Evolutionary conservation across 2,113 vertebrate genomes (phyloP).

Genomic region (Aleadryas rufinucha): DNA sequence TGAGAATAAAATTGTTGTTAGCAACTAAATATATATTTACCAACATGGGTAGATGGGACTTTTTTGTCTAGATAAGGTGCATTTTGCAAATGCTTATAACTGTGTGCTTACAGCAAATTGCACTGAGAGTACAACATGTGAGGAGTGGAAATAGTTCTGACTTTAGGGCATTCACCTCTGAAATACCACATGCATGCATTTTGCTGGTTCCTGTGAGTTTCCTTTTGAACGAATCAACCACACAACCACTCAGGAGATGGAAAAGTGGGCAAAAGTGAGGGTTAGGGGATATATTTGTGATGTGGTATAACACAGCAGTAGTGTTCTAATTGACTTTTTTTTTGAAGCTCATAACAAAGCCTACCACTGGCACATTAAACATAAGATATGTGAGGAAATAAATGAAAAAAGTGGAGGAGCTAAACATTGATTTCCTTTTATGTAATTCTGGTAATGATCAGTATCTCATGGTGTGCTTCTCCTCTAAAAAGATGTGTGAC

Average conservation of each 20-base stretch:
- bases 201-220: neutral
- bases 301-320: neutral
- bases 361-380: neutral
- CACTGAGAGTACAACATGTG: neutral
- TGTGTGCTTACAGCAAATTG: neutral
- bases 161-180: neutral
- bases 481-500: neutral
- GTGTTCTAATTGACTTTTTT: neutral
- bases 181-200: neutral
- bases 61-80: neutral
- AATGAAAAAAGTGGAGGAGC: neutral
- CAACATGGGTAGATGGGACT: neutral
- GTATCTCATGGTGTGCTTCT: neutral
- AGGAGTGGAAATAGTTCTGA: neutral
- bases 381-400: neutral
- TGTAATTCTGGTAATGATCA: neutral
- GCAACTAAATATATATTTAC: neutral
- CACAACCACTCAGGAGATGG: neutral
- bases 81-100: neutral
- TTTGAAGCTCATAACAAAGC: neutral
- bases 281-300: neutral
- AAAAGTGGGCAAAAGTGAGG: neutral
- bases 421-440: constrained; percentile 10
- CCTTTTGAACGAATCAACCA: neutral
- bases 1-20: neutral